phyloP scores from a whole-genome alignment of 2,888 invertebrate species.

The Caenorhabditis sp. region DNA sequence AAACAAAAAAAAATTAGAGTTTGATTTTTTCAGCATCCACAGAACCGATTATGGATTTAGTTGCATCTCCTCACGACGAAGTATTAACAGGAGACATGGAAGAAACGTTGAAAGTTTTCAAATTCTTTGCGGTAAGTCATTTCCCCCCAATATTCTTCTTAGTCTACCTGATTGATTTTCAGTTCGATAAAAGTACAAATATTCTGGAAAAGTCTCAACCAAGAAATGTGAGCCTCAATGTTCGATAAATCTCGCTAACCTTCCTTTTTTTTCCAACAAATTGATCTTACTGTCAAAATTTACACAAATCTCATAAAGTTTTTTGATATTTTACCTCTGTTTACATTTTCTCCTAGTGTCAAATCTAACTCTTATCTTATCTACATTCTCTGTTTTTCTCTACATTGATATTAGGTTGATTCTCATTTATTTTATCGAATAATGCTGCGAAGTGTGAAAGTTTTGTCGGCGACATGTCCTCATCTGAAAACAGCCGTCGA shows the following conservation, averaged over 20 bases:
- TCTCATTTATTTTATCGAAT: background rate
- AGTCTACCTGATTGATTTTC: slow-evolving; percentile 6
- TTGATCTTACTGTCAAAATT: background rate
- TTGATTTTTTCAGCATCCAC: slow-evolving; percentile 27
- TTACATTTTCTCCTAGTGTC: slow-evolving; percentile 3
- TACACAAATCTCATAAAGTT: background rate
- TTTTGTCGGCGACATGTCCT: background rate
- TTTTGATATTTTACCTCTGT: background rate
- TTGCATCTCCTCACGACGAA: slow-evolving; percentile 33
- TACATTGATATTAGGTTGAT: background rate
- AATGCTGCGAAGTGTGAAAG: background rate
- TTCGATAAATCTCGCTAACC: slow-evolving; percentile 16
- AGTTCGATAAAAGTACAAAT: slow-evolving; percentile 39
- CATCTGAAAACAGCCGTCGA: background rate
- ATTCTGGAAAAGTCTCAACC: slow-evolving; percentile 30
- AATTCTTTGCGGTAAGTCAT: slow-evolving; percentile 21
- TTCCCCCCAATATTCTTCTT: background rate
- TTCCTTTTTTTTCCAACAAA: slow-evolving; percentile 5
- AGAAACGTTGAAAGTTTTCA: slow-evolving; percentile 39
- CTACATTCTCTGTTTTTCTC: background rate
- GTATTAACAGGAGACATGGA: slow-evolving; percentile 39
- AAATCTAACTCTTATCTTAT: background rate
- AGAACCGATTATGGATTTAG: slow-evolving; percentile 36
- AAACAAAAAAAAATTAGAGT: too few species aligned
- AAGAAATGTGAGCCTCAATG: slow-evolving; percentile 31